Evolutionary conservation across 2,888 invertebrate genomes (phyloP), one percentile per base, ranked within the genome.

Genomic region (Proisotoma minuta): DNA sequence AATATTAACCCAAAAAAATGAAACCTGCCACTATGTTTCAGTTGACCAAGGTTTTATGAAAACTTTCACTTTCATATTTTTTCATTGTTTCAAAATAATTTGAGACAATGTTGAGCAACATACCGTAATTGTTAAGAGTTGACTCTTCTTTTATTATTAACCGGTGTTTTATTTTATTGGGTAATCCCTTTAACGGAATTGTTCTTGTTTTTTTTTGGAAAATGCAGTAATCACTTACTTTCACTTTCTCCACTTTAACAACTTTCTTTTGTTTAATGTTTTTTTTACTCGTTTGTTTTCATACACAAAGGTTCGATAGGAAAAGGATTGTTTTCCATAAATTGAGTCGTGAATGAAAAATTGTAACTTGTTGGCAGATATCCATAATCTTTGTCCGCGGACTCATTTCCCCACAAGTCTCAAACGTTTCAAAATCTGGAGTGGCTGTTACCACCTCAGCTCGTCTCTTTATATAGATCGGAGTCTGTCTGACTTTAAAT

Each of bases 261-360:
- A 43, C 43, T 43, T 43, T 43, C 43, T 43, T 20, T 43, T 43
- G 15, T 43, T 43, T 43, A 34, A 10, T 34, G 34, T 10, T 34
- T 34, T 34, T 34, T 43, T 43, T 43, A 43, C 20, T 43, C 20
- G 5, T 5, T n/a, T 20, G 20, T 20, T 12, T 18, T 27, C 43
- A 56, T 40, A 56, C 56, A 56, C 39, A 24, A 56, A 60, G 24
- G 59, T 65, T 60, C 49, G 52, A 40, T 53, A 62, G n/a, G 34
- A 58, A 56, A 8, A 60, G 53, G n/a, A 57, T 29, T 57, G 59
- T 62, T 60, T 65, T 65, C 65, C 65, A 62, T 24, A 52, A 58
- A 49, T 60, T 64, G n/a, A 64, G 50, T 12, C 43, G 43, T n/a
- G 43, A 43, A n/a, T 43, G 43, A 43, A 43, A 43, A 5, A 5